Evolutionary conservation across 1,140 invertebrate species (phyloP).

Genomic region (Homarus americanus): DNA sequence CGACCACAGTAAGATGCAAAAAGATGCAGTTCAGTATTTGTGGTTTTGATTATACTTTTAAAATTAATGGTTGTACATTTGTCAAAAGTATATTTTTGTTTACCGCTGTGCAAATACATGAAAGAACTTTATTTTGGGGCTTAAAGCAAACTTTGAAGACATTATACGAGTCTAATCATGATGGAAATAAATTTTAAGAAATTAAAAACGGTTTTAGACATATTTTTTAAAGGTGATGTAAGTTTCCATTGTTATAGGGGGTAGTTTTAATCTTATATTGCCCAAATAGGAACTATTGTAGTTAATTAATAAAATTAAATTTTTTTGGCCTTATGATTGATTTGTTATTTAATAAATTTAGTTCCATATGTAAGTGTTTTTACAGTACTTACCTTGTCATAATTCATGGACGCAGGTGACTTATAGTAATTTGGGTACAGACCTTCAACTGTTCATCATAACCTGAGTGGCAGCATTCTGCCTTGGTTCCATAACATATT

Average conservation of each 20-base stretch:
- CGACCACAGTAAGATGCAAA: constrained; percentile 65
- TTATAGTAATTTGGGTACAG: no score
- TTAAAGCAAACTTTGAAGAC: not conserved
- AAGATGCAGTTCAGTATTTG: not conserved
- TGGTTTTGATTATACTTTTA: not conserved
- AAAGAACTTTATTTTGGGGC: not conserved
- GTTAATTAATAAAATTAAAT: not conserved
- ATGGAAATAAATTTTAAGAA: not conserved
- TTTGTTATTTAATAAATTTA: no score
- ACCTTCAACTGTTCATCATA: no score
- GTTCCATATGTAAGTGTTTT: no score
- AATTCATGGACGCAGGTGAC: no score
- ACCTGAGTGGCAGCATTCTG: no score
- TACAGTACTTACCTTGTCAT: no score
- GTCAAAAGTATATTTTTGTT: not conserved
- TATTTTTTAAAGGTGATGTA: not conserved
- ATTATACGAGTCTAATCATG: not conserved
- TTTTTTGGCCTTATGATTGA: no score
- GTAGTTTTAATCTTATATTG: not conserved
- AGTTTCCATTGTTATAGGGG: not conserved
- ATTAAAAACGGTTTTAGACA: not conserved
- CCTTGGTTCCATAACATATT: no score
- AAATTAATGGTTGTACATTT: constrained; percentile 30
- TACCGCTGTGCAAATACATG: not conserved
- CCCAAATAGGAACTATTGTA: not conserved